Conservation (phyloP, 2,888 invertebrate genomes). For the Mimumesa dahlbomi region DNA sequence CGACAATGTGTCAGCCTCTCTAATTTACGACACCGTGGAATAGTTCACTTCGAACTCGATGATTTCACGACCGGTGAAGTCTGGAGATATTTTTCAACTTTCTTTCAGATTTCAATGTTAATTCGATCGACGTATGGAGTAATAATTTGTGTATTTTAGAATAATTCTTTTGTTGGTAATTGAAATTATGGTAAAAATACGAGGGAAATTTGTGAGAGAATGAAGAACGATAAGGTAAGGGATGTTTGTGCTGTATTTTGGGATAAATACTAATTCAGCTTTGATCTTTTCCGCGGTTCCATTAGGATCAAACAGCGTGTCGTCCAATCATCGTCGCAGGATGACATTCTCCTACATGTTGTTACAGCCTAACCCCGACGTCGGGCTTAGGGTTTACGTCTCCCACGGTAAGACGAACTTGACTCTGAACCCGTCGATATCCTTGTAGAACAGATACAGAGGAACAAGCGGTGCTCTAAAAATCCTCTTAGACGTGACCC, state of each 20-base stretch:
- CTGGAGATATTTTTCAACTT: too few species aligned
- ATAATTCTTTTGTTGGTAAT: too few species aligned
- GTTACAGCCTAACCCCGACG: constrained; percentile 9
- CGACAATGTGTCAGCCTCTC: constrained; percentile 40
- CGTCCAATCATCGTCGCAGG: constrained; percentile 26
- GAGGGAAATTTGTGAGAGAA: too few species aligned
- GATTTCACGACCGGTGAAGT: too few species aligned
- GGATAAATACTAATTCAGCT: background rate
- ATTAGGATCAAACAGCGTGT: constrained; percentile 46
- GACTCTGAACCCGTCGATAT: background rate
- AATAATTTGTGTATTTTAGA: too few species aligned
- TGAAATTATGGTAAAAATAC: too few species aligned
- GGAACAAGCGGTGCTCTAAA: background rate
- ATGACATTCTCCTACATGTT: constrained; percentile 21
- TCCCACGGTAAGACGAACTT: background rate
- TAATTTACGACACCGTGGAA: constrained; percentile 42
- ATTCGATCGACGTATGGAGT: too few species aligned
- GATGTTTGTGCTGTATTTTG: too few species aligned
- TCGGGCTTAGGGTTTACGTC: constrained; percentile 24
- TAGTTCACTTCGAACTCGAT: too few species aligned
- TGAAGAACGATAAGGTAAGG: too few species aligned
- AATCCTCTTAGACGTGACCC: background rate
- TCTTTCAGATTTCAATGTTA: too few species aligned
- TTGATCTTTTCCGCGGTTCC: constrained; percentile 1
- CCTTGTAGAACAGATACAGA: background rate